These are phyloP conservation scores for Sprattus sprattus DNA, from an alignment of 2,113 vertebrate genomes.

Conservation along the genomic window DNA sequence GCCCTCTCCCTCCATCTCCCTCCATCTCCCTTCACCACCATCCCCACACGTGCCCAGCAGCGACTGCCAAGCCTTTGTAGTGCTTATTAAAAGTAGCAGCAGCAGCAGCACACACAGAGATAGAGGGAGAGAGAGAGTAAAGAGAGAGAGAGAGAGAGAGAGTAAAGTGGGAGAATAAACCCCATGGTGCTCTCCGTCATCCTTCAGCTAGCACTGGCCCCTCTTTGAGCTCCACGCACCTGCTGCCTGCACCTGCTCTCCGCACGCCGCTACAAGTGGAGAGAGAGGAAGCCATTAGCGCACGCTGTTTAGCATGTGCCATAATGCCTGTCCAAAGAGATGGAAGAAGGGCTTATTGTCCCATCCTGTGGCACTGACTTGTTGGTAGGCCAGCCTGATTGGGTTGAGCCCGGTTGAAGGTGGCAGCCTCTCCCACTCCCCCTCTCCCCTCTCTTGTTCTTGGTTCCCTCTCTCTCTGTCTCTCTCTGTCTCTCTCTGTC, in stretches of 20 bases:
- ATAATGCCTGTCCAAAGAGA: background rate
- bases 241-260: background rate
- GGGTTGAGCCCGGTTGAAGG: background rate
- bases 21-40: too few species aligned
- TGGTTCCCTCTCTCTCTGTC: too few species aligned
- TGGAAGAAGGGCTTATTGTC: background rate
- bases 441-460: background rate
- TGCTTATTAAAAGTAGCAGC: constrained; percentile 4
- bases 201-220: background rate
- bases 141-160: background rate
- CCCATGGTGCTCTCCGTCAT: background rate
- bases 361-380: background rate
- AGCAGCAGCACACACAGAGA: background rate
- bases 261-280: background rate
- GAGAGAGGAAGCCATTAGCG: background rate
- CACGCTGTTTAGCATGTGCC: background rate
- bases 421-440: background rate
- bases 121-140: background rate
- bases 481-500: constrained; percentile 20
- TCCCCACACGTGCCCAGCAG: background rate
- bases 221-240: constrained; percentile 9
- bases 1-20: background rate
- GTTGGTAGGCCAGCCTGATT: background rate
- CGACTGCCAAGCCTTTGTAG: constrained; percentile 29
- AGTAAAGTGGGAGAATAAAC: background rate